Conservation (phyloP, 2,888 invertebrate genomes). For the Acleris laterana region DNA sequence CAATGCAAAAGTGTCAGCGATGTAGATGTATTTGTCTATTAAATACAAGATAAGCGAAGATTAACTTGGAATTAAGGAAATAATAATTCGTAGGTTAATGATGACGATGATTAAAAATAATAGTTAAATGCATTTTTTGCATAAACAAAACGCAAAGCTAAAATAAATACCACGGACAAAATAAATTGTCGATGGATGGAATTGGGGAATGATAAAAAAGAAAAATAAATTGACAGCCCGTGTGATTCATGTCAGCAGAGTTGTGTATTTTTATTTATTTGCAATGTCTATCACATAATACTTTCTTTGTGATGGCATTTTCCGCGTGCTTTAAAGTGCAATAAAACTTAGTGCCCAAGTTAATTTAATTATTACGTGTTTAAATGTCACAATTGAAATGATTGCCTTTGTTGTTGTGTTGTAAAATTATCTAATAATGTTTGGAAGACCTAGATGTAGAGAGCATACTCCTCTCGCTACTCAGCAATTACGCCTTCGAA, state of each 20-base stretch:
- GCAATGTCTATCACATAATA: not conserved
- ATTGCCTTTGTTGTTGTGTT: slow-evolving; percentile 38
- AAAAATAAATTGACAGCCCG: not conserved
- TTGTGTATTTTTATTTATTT: slow-evolving; percentile 37
- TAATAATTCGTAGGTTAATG: too few species aligned
- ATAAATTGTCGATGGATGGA: not conserved
- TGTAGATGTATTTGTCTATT: too few species aligned
- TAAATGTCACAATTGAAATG: slow-evolving; percentile 1
- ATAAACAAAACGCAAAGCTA: not conserved
- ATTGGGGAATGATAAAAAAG: not conserved
- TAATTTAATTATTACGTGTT: not conserved
- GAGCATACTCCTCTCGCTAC: slow-evolving; percentile 92
- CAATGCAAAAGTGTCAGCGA: too few species aligned
- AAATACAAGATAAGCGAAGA: too few species aligned
- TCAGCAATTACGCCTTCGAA: slow-evolving; percentile 92
- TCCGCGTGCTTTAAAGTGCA: not conserved
- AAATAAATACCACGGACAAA: not conserved
- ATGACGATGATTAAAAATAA: too few species aligned
- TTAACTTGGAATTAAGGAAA: too few species aligned
- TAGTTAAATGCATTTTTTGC: too few species aligned
- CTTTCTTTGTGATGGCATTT: slow-evolving; percentile 2
- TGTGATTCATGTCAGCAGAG: slow-evolving; percentile 34
- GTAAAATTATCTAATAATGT: slow-evolving; percentile 64
- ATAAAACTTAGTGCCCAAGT: not conserved
- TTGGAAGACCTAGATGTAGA: slow-evolving; percentile 88